Conservation (phyloP, 2,888 invertebrate species). For the Nomada ruficornis region DNA sequence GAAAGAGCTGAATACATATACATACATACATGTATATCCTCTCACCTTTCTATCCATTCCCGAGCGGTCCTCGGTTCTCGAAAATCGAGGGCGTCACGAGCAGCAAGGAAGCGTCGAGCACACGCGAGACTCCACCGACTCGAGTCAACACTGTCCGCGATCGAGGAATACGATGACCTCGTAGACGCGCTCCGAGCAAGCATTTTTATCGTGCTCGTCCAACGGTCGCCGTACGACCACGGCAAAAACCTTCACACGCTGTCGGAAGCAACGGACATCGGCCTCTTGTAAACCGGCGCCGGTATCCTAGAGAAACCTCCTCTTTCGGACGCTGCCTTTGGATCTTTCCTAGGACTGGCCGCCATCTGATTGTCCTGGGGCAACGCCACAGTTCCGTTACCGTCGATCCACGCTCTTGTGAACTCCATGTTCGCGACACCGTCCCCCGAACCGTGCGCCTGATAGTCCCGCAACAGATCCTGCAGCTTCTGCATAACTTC, state of each 20-base stretch:
- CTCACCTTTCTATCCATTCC: too few relatives aligned
- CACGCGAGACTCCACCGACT: constrained; percentile 6
- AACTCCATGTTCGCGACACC: constrained; percentile 88
- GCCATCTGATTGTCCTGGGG: constrained; percentile 79
- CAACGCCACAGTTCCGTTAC: constrained; percentile 88
- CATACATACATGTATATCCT: too few relatives aligned
- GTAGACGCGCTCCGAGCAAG: constrained; percentile 26
- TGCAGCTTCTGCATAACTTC: constrained; percentile 91
- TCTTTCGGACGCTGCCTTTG: constrained; percentile 83
- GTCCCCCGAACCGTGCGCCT: constrained; percentile 78
- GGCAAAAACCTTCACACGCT: constrained; percentile 71
- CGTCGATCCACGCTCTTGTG: constrained; percentile 90
- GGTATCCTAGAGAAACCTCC: constrained; percentile 85
- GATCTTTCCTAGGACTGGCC: constrained; percentile 86
- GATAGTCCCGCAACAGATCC: constrained; percentile 88
- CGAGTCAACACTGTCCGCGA: constrained; percentile 23
- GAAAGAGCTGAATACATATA: neutral
- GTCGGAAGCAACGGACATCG: constrained; percentile 81
- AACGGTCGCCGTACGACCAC: neutral
- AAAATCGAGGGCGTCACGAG: constrained; percentile 41
- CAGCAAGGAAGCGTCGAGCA: constrained; percentile 24
- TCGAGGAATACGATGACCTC: constrained; percentile 43
- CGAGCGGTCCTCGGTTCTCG: neutral
- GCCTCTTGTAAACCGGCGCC: constrained; percentile 84
- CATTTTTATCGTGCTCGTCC: constrained; percentile 37